phyloP scores from a whole-genome alignment of 2,888 invertebrate species.

The Scaptomyza polygonia region DNA sequence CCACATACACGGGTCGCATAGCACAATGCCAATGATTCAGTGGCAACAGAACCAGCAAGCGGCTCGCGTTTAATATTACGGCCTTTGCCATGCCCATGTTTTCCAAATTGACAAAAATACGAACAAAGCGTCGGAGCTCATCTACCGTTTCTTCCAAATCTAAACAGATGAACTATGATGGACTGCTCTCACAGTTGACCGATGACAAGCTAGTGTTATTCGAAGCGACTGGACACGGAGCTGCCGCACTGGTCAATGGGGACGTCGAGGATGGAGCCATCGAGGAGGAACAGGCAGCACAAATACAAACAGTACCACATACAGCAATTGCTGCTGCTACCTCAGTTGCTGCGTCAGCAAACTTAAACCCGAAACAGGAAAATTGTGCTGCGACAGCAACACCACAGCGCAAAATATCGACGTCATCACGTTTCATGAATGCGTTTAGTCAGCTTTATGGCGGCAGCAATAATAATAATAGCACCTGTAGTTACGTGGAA shows the following conservation, averaged over 20 bases:
- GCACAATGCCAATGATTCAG: slow-evolving; percentile 57
- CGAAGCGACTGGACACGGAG: slow-evolving; percentile 46
- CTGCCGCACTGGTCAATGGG: slow-evolving; percentile 24
- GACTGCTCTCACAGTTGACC: slow-evolving; percentile 82
- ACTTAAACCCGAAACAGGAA: slow-evolving; percentile 53
- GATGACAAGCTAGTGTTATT: slow-evolving; percentile 81
- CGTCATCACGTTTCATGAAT: slow-evolving; percentile 83
- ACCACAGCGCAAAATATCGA: slow-evolving; percentile 84
- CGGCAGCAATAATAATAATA: slow-evolving; percentile 32
- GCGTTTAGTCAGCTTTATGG: slow-evolving; percentile 83
- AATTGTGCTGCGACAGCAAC: slow-evolving; percentile 66
- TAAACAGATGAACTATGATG: slow-evolving; percentile 84
- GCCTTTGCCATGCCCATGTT: slow-evolving; percentile 59
- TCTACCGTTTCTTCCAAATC: slow-evolving; percentile 39
- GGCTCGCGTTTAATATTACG: slow-evolving; percentile 40
- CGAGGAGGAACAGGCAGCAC: slow-evolving; percentile 80
- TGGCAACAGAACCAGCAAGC: slow-evolving; percentile 48
- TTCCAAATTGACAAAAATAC: slow-evolving; percentile 61
- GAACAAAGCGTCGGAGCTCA: slow-evolving; percentile 64
- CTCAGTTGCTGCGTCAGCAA: slow-evolving; percentile 45
- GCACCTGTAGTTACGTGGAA: slow-evolving; percentile 56
- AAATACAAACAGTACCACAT: slow-evolving; percentile 74
- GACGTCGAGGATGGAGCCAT: slow-evolving; percentile 68
- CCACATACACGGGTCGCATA: slow-evolving; percentile 39
- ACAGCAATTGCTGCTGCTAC: slow-evolving; percentile 24